These are phyloP conservation scores for Scaptomyza montana DNA, from an alignment of 1,140 invertebrate species.

Conservation along the genomic window DNA sequence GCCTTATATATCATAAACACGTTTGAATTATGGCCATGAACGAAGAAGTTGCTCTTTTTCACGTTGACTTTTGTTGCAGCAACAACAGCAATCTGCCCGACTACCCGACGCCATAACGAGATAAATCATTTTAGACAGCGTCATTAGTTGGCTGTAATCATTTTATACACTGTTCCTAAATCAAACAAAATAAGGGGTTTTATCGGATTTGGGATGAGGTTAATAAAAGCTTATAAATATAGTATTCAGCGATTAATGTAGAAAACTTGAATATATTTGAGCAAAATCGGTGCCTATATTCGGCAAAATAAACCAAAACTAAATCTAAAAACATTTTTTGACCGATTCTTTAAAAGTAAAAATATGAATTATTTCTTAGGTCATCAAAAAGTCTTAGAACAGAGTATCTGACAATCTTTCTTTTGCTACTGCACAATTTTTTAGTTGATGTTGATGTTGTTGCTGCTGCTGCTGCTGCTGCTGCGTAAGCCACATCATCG, in stretches of 20 bases:
- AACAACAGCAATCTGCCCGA: constrained; percentile 30
- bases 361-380: too few species aligned
- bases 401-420: neutral
- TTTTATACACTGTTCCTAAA: constrained; percentile 41
- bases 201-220: neutral
- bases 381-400: neutral
- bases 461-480: constrained; percentile 10
- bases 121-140: constrained; percentile 83
- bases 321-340: neutral
- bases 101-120: constrained; percentile 68
- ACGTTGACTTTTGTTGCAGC: constrained; percentile 63
- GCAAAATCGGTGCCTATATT: too few species aligned
- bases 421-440: neutral
- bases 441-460: constrained; percentile 39
- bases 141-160: constrained; percentile 82
- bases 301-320: too few species aligned
- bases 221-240: neutral
- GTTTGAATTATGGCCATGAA: constrained; percentile 69
- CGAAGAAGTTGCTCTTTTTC: constrained; percentile 57
- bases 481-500: constrained; percentile 15
- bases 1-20: constrained; percentile 74
- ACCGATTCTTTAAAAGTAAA: too few species aligned
- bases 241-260: too few species aligned
- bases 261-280: too few species aligned
- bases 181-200: neutral